Evolutionary conservation across 1,140 invertebrate genomes (phyloP), one percentile per base, ranked within the genome.

Genomic region (Wiebesia pumilae): DNA sequence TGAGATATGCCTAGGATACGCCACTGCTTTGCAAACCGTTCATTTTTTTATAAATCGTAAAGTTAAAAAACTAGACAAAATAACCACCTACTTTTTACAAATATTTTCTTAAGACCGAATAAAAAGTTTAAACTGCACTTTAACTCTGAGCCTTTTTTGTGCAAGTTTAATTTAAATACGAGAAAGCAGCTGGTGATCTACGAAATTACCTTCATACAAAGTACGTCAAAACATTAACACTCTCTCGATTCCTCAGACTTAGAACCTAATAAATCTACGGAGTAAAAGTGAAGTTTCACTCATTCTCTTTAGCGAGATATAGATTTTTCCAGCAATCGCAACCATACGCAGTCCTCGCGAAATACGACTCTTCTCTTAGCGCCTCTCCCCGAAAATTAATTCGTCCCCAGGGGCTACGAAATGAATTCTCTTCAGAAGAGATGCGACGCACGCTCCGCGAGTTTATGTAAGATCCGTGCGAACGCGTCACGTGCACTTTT

Each of bases 401-500:
- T 65, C 79, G 51, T 65, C 51, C 38, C 73, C 38, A 43, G 73
- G 73, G 73, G 73, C 73, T 51, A 77, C 33, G 10, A 47, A n/a
- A 33, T 27, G n/a, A 33, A 77, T 47, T 27, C 73, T 77, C 43
- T 12, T 27, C n/a, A 54, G 30, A 79, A 54, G 40, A 81, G 58
- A 81, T 81, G 80, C 33, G 83, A 75, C 71, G 71, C 71, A 75
- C 40, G 38, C 19, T 19, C 33, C 58, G 83, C 12, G 35, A 38
- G 7, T 62, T 86, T 86, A 86, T 58, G 65, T 86, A 86, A 86
- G 80, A 78, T 78, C 85, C 85, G 85, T 86, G 85, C 80, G 85
- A 86, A 86, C 71, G 80, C 85, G 85, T 86, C 85, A 81, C 80
- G 85, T 77, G 85, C 85, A 83, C 84, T 86, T 86, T 86, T 86